These are phyloP conservation scores for Pterostichus niger DNA, from an alignment of 2,888 invertebrate genomes.

Conservation along the genomic window DNA sequence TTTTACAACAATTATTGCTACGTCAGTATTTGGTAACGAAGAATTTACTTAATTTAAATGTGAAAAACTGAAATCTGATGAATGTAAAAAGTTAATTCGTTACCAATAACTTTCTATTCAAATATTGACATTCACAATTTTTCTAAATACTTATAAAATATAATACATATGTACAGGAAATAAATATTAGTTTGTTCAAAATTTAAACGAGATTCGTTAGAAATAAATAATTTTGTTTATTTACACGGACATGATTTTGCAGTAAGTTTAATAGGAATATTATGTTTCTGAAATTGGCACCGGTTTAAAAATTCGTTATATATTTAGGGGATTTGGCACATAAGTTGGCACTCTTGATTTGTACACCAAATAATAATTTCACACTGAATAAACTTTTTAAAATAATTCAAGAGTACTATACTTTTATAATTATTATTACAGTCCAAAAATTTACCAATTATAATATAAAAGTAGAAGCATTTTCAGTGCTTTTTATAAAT, in stretches of 20 bases:
- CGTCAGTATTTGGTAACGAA: slow-evolving; percentile 47
- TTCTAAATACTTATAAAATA: slow-evolving; percentile 49
- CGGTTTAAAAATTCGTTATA: slow-evolving; percentile 68
- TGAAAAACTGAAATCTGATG: too few relatives aligned
- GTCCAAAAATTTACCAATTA: slow-evolving; percentile 15
- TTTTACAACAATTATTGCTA: slow-evolving; percentile 66
- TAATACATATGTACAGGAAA: slow-evolving; percentile 69
- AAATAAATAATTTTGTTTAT: slow-evolving; percentile 71
- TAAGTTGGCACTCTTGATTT: slow-evolving; percentile 72
- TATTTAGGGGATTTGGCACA: slow-evolving; percentile 71
- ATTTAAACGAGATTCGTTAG: slow-evolving; percentile 55
- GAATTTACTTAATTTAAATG: slow-evolving; percentile 23
- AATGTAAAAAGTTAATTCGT: slow-evolving; percentile 13
- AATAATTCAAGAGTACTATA: slow-evolving; percentile 47
- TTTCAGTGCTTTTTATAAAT: slow-evolving; percentile 9
- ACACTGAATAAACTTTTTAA: too few relatives aligned
- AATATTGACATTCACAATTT: slow-evolving; percentile 6
- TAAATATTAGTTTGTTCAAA: slow-evolving; percentile 67
- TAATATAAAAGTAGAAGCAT: background rate
- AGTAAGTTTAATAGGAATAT: slow-evolving; percentile 65
- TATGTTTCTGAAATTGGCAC: slow-evolving; percentile 70
- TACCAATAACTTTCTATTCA: background rate
- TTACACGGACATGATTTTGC: slow-evolving; percentile 66
- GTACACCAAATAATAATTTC: slow-evolving; percentile 25
- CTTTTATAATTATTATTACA: background rate